A percentile compares a stretch with the other conserved stretches of the same genome.
phyloP scores from a whole-genome alignment of 1,140 invertebrate species.

The Drosophila erecta region DNA sequence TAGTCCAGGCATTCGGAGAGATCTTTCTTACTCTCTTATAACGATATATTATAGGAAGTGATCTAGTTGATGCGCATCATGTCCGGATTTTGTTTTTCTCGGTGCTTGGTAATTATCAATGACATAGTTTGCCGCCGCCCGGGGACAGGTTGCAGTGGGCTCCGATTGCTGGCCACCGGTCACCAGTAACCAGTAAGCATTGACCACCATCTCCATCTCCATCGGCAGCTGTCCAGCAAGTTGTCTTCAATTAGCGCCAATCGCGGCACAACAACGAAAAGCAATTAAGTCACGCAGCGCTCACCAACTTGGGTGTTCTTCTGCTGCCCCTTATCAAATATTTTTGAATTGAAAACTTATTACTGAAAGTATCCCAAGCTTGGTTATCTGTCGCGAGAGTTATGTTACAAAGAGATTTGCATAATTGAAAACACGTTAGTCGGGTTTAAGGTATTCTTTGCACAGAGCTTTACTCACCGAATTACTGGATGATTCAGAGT shows the following conservation, averaged over 20 bases:
- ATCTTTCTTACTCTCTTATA: no score
- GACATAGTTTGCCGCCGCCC: constrained; percentile 53
- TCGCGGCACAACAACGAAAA: constrained; percentile 75
- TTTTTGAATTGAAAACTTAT: constrained; percentile 54
- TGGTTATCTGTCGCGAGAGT: constrained; percentile 25
- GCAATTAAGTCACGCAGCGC: constrained; percentile 70
- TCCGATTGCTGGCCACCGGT: constrained; percentile 20
- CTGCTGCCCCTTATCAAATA: constrained; percentile 34
- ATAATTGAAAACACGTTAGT: constrained; percentile 54
- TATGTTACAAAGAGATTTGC: constrained; percentile 43
- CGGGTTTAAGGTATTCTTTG: constrained; percentile 48
- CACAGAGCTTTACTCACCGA: constrained; percentile 55
- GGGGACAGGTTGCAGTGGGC: constrained; percentile 51
- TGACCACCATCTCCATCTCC: constrained; percentile 8
- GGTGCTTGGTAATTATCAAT: constrained; percentile 24
- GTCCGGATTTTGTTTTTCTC: constrained; percentile 2
- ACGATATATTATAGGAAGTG: no score
- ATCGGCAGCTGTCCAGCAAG: constrained; percentile 51
- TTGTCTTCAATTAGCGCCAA: constrained; percentile 81
- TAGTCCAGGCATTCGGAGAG: background rate
- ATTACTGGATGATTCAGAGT: constrained; percentile 46
- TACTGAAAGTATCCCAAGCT: constrained; percentile 46
- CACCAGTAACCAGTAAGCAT: constrained; percentile 21
- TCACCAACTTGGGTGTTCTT: constrained; percentile 40
- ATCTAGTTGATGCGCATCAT: background rate